Evolutionary conservation across 2,797 vertebrate genomes (phyloP).

Genomic region (Sylvia borin): DNA sequence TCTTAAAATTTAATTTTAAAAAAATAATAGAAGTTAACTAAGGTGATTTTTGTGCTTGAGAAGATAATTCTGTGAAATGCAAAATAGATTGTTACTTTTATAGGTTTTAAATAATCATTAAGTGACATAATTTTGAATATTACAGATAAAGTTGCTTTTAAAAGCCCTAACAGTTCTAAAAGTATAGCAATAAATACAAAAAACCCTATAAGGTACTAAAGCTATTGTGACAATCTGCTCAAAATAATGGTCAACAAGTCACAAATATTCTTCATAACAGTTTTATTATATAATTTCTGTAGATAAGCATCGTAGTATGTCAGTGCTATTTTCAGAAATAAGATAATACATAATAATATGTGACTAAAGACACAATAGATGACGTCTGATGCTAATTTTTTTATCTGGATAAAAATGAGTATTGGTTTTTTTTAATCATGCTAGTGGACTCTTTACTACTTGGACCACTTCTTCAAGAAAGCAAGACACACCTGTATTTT

Average conservation of each 20-base stretch:
- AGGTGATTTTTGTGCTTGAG: not conserved
- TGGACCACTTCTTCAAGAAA: not conserved
- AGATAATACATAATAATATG: not conserved
- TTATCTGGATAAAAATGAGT: not conserved
- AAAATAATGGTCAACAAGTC: not conserved
- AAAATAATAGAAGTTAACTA: not conserved
- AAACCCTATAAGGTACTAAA: not conserved
- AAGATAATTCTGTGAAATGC: not conserved
- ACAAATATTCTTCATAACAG: not conserved
- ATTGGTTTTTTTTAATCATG: not conserved
- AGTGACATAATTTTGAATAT: not conserved
- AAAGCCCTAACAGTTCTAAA: not conserved
- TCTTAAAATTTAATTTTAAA: slow-evolving; percentile 23
- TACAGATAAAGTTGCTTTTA: not conserved
- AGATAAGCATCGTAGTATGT: not conserved
- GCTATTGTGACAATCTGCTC: not conserved
- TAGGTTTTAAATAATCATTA: not conserved
- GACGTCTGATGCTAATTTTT: not conserved
- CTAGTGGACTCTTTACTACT: not conserved
- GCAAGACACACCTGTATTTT: not conserved
- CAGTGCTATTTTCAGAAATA: not conserved
- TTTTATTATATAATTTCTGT: not conserved
- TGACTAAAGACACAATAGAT: not conserved
- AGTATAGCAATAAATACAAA: not conserved
- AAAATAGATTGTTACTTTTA: not conserved